phyloP scores from a whole-genome alignment of 2,888 invertebrate genomes.

The Rutpela maculata region DNA sequence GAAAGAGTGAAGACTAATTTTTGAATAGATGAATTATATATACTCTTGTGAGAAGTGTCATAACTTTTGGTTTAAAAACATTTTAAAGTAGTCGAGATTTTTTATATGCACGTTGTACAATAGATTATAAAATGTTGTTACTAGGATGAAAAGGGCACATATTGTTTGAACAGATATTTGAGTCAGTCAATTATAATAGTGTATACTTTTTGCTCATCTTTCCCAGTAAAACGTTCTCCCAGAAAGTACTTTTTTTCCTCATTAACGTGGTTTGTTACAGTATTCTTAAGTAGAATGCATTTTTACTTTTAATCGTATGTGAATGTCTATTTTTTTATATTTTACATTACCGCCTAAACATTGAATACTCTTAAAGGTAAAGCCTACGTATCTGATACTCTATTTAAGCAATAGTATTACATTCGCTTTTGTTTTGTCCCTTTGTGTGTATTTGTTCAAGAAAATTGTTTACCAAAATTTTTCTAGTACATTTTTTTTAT shows the following conservation, averaged over 20 bases:
- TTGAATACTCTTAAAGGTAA: not conserved
- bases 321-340: not conserved
- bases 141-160: conserved; percentile 20
- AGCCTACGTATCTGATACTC: not conserved
- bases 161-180: not conserved
- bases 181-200: not conserved
- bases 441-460: not conserved
- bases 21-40: conserved; percentile 5
- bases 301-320: too few species aligned
- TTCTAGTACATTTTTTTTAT: not conserved
- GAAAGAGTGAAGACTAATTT: conserved; percentile 30
- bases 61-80: conserved; percentile 20
- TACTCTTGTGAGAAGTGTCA: conserved; percentile 11
- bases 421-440: not conserved
- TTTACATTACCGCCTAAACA: not conserved
- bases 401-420: not conserved
- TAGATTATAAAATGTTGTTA: conserved; percentile 27
- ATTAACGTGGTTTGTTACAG: too few species aligned
- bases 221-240: not conserved
- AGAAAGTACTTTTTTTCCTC: not conserved
- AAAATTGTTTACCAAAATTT: not conserved
- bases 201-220: not conserved
- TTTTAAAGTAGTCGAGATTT: conserved; percentile 33
- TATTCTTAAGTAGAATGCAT: too few species aligned
- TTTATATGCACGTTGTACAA: conserved; percentile 37